phyloP scores from a whole-genome alignment of 1,140 invertebrate species.

The Cherax destructor region DNA sequence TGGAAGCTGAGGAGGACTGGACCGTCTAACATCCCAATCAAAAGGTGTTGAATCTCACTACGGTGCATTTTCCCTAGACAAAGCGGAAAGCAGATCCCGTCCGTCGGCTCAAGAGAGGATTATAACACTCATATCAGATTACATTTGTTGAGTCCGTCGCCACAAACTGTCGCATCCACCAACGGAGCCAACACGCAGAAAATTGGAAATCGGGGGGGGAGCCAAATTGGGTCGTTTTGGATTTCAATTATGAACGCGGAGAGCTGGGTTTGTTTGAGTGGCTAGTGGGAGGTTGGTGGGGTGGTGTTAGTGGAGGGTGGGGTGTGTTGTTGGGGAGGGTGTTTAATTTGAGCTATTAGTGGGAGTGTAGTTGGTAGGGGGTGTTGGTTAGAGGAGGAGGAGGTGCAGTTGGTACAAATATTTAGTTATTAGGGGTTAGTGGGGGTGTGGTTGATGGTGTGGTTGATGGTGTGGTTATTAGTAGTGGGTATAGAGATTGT shows the following conservation, averaged over 20 bases:
- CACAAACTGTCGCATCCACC: constrained; percentile 52
- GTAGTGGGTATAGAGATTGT: no score
- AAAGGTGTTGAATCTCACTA: constrained; percentile 42
- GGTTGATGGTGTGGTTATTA: no score
- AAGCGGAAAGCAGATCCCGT: constrained; percentile 38
- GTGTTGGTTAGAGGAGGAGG: no score
- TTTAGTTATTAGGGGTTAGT: no score
- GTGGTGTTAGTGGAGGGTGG: neutral
- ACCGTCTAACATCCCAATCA: constrained; percentile 19
- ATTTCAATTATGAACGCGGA: constrained; percentile 46
- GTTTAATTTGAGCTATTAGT: no score
- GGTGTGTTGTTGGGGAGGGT: no score
- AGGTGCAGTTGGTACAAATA: no score
- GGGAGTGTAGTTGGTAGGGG: no score
- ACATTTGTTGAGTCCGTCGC: constrained; percentile 21
- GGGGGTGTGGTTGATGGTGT: no score
- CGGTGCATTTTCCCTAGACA: constrained; percentile 33
- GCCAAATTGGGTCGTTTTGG: constrained; percentile 38
- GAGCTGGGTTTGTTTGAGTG: neutral
- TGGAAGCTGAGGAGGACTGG: neutral
- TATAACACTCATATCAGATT: constrained; percentile 62
- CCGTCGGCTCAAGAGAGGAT: constrained; percentile 48
- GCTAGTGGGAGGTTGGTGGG: neutral
- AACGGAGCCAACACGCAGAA: constrained; percentile 50
- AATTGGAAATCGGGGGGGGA: constrained; percentile 45